Percentiles rank a stretch among this genome's conserved stretches.
These are phyloP conservation scores for Corydoras maculifer DNA, from an alignment of 2,113 vertebrate species.

Conservation along the genomic window DNA sequence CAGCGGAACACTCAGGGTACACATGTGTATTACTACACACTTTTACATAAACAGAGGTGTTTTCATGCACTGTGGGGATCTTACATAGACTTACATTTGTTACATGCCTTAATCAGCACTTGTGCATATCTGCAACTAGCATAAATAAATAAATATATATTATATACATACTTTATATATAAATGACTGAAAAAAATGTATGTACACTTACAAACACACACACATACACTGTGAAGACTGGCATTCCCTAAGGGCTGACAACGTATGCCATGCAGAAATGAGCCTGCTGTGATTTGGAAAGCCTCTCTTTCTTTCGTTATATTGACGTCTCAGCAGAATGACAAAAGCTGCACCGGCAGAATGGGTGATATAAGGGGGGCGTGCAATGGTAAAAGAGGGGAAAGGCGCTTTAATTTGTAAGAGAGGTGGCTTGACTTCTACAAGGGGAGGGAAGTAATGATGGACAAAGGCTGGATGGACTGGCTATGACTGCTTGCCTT, in stretches of 20 bases:
- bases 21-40: conserved; percentile 10
- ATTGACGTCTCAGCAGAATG: conserved; percentile 48
- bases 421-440: conserved; percentile 43
- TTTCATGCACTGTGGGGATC: too few species aligned
- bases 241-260: conserved; percentile 48
- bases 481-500: conserved; percentile 42
- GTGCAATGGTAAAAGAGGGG: not conserved
- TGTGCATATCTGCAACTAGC: too few species aligned
- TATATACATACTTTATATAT: too few species aligned
- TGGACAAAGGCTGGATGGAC: conserved; percentile 46
- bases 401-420: conserved; percentile 54
- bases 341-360: conserved; percentile 41
- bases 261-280: conserved; percentile 44
- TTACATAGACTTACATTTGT: too few species aligned
- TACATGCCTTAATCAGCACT: too few species aligned
- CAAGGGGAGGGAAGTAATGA: conserved; percentile 28
- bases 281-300: conserved; percentile 49
- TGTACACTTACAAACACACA: not conserved
- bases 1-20: conserved; percentile 11
- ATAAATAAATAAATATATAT: too few species aligned
- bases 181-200: too few species aligned
- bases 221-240: conserved; percentile 2
- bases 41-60: too few species aligned
- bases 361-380: conserved; percentile 28
- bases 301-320: conserved; percentile 56